Evolutionary conservation across 2,888 invertebrate species (phyloP), one percentile per base, ranked within the genome.

Genomic region (Heliconius sara): DNA sequence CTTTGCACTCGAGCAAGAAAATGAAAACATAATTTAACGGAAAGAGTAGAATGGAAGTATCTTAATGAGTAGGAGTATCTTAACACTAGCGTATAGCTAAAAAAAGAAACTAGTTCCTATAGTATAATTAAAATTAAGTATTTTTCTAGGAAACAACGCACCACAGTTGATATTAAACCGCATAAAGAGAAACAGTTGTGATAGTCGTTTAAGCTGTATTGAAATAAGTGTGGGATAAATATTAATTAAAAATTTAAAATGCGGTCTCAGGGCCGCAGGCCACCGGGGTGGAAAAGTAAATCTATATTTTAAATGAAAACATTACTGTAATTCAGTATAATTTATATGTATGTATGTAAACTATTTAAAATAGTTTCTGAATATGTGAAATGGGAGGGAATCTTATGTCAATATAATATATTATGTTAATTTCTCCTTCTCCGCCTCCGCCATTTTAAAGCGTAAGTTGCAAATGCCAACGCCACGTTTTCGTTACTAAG

Each of bases 111-210:
- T 47, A 47, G 16, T 16, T 47, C 6, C 5, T 47, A 47, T 16
- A 47, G 16, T 16, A 47, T 47, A 47, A 47, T 47, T 47, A 47
- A 47, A 47, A 47, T 57, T 6, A 10, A 6, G 2, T 43, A 34
- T 25, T 74, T 63, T 65, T 27, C 43, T 65, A 43, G 60, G 27
- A 43, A n/a, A 66, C 80, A 74, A 66, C 63, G 47, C 75, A 63
- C 75, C 79, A 67, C 77, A 77, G 77, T 70, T 81, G 71, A 77
- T 77, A 79, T 81, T 77, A 81, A 78, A 79, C 81, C 79, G 79
- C 75, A 43, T 63, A 65, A 75, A 80, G 77, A 75, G 80, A 43
- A 77, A 77, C 65, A 43, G 75, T 65, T 63, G 65, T 75, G 39
- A 47, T 47, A 65, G 39, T 75, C 65, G 65, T 75, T 65, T 65